Evolutionary conservation across 1,140 invertebrate species (phyloP).

Genomic region (Scylla paramamosain): DNA sequence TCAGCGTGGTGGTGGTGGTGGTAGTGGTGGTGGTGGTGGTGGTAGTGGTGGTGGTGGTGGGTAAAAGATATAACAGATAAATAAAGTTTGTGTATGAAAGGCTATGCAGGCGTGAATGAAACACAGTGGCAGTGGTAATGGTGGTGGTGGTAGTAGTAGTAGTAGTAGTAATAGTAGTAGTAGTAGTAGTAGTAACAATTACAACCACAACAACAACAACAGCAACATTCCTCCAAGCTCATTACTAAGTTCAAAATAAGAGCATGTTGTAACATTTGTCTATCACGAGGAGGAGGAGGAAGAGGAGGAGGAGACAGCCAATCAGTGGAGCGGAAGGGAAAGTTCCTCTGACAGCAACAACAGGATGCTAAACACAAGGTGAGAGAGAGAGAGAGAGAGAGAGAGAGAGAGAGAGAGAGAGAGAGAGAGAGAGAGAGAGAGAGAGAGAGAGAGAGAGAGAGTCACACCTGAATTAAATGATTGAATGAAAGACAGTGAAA

Average conservation of each 20-base stretch:
- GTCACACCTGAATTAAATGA: too few relatives aligned
- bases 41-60: background rate
- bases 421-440: too few relatives aligned
- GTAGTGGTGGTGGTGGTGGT: background rate
- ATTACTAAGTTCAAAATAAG: too few relatives aligned
- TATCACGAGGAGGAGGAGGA: background rate
- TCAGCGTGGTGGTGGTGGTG: slow-evolving; percentile 7
- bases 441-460: too few relatives aligned
- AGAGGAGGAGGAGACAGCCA: background rate
- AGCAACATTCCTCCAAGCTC: background rate
- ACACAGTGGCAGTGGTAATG: background rate
- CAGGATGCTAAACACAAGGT: too few relatives aligned
- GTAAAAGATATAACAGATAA: background rate
- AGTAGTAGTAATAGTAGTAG: slow-evolving; percentile 38
- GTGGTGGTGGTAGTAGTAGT: slow-evolving; percentile 6
- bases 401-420: too few relatives aligned
- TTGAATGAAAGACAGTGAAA: too few relatives aligned
- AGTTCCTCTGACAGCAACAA: too few relatives aligned
- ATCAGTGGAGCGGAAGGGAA: background rate
- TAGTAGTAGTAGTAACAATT: slow-evolving; percentile 18
- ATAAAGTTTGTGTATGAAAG: background rate
- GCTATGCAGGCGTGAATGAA: background rate
- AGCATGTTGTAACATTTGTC: background rate
- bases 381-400: too few relatives aligned
- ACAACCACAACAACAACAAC: background rate